phyloP scores from a whole-genome alignment of 2,113 vertebrate genomes.

The Arvicanthis niloticus region DNA sequence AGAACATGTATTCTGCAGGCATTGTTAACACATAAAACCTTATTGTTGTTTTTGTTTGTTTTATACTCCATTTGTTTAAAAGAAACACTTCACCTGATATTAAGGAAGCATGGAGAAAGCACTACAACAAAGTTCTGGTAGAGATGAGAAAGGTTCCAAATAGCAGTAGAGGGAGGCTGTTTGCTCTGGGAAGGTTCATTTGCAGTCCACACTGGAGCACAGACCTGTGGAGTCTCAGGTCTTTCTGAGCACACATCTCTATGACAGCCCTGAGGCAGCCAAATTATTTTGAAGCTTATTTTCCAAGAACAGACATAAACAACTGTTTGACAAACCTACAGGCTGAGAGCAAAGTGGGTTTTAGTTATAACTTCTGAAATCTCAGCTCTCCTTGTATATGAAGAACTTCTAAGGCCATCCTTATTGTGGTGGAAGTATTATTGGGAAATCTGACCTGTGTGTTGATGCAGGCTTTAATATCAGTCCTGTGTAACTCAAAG shows the following conservation, averaged over 20 bases:
- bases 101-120: accelerated
- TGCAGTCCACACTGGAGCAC: not conserved
- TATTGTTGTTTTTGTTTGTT: not conserved
- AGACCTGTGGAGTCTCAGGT: not conserved
- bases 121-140: too few species aligned
- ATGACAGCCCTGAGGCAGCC: not conserved
- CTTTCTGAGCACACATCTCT: not conserved
- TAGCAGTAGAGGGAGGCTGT: not conserved
- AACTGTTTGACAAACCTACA: not conserved
- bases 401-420: not conserved
- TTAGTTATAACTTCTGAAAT: not conserved
- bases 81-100: not conserved
- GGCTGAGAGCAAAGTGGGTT: not conserved
- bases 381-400: not conserved
- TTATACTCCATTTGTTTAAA: not conserved
- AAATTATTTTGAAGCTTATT: not conserved
- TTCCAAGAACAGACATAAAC: not conserved
- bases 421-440: not conserved
- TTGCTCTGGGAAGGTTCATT: not conserved
- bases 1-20: not conserved
- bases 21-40: not conserved
- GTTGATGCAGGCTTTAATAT: slow-evolving; percentile 31
- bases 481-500: not conserved
- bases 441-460: not conserved
- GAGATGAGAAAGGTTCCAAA: not conserved